A percentile compares a stretch with the other conserved stretches of the same genome.
phyloP scores from a whole-genome alignment of 2,113 vertebrate genomes.

The Talpa occidentalis region DNA sequence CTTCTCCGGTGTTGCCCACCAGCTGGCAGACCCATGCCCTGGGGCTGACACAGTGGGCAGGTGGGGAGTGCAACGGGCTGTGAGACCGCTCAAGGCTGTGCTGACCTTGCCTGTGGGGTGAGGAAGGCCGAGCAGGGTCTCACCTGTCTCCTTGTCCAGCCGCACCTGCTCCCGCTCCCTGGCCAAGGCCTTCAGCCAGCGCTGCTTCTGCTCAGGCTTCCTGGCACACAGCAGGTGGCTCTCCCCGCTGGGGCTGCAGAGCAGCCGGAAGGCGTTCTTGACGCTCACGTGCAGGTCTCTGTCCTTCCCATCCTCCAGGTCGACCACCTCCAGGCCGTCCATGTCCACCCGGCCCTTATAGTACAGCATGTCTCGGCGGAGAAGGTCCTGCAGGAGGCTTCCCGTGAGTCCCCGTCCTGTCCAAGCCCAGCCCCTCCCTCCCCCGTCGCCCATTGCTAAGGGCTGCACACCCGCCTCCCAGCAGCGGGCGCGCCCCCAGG shows the following conservation, averaged over 20 bases:
- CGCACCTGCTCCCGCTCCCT: conserved; percentile 94
- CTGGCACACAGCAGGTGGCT: conserved; percentile 94
- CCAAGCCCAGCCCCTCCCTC: too few species aligned
- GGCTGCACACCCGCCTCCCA: neutral
- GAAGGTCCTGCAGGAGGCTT: conserved; percentile 90
- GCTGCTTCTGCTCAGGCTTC: conserved; percentile 95
- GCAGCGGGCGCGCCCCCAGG: neutral
- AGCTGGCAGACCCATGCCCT: too few species aligned
- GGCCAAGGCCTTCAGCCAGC: conserved; percentile 94
- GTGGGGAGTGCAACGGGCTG: neutral
- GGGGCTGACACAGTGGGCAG: too few species aligned
- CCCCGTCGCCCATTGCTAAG: neutral
- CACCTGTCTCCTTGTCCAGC: conserved; percentile 95
- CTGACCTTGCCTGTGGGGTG: neutral
- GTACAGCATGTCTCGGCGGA: conserved; percentile 95
- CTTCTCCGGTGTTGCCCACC: neutral
- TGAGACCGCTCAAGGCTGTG: neutral
- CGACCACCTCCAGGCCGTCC: conserved; percentile 93
- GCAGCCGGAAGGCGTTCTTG: conserved; percentile 94
- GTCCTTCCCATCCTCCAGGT: conserved; percentile 95
- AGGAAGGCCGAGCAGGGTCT: neutral
- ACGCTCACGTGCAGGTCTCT: conserved; percentile 93
- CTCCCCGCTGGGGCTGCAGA: conserved; percentile 86
- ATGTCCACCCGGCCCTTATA: conserved; percentile 95
- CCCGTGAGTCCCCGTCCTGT: neutral